phyloP scores from a whole-genome alignment of 1,140 invertebrate species.

The Habropoda laboriosa region DNA sequence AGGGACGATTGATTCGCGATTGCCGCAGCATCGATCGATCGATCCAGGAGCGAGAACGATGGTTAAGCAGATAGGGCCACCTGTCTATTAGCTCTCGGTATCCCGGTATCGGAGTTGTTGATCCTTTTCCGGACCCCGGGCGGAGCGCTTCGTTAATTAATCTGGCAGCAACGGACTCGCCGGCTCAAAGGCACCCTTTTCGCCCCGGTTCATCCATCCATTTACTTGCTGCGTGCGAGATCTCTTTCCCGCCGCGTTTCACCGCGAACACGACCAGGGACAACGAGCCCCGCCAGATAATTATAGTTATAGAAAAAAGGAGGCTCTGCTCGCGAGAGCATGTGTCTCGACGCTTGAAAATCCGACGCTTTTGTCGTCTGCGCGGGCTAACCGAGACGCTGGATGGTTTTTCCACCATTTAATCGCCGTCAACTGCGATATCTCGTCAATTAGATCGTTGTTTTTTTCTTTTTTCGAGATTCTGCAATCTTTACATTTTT shows the following conservation, averaged over 20 bases:
- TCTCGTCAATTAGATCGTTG: too few species aligned
- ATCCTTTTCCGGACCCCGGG: conserved; percentile 73
- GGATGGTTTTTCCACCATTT: too few species aligned
- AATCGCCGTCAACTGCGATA: too few species aligned
- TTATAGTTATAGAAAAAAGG: conserved; percentile 37
- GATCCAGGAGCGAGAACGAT: conserved; percentile 54
- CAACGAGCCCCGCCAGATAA: conserved; percentile 40
- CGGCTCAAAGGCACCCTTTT: conserved; percentile 77
- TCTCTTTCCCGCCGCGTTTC: conserved; percentile 43
- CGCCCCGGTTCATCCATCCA: conserved; percentile 75
- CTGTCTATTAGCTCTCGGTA: conserved; percentile 67
- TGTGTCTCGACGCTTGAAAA: background rate
- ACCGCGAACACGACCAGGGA: conserved; percentile 24
- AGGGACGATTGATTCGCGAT: conserved; percentile 54
- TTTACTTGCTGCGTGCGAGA: conserved; percentile 63
- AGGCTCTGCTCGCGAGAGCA: background rate
- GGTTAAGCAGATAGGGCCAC: conserved; percentile 60
- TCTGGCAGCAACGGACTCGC: conserved; percentile 75
- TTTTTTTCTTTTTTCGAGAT: too few species aligned
- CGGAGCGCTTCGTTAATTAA: conserved; percentile 80
- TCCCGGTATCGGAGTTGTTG: conserved; percentile 71
- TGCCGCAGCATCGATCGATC: conserved; percentile 31
- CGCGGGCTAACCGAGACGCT: too few species aligned
- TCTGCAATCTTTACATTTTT: too few species aligned
- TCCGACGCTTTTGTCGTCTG: background rate